Conservation (phyloP, 2,888 invertebrate species). For the Synergus gifuensis region DNA sequence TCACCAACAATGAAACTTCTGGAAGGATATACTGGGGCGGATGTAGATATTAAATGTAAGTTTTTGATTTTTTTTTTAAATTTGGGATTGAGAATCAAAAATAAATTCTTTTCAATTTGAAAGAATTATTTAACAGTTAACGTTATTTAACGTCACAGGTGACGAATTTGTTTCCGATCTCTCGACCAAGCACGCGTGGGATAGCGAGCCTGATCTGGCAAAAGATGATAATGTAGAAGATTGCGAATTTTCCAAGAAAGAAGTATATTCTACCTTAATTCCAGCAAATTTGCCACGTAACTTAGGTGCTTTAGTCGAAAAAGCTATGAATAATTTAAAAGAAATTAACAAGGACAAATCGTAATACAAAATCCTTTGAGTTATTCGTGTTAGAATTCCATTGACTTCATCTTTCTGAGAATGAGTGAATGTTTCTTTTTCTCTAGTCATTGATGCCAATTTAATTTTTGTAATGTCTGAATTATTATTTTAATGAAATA, state of each 20-base stretch:
- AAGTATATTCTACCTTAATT: constrained; percentile 27
- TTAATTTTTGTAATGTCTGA: not conserved
- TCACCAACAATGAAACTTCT: constrained; percentile 85
- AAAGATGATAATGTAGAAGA: constrained; percentile 38
- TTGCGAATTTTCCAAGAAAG: constrained; percentile 32
- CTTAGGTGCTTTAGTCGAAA: constrained; percentile 69
- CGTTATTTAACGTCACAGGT: not conserved
- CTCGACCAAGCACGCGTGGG: constrained; percentile 38
- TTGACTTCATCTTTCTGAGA: not conserved
- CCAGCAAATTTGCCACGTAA: constrained; percentile 57
- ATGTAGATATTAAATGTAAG: constrained; percentile 76
- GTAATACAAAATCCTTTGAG: constrained; percentile 40
- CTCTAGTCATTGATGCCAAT: constrained; percentile 29
- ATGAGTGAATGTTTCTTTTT: not conserved
- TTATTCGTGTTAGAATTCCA: not conserved
- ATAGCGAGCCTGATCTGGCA: constrained; percentile 40
- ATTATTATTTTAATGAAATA: not conserved
- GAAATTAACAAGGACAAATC: constrained; percentile 61
- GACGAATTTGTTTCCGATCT: constrained; percentile 49
- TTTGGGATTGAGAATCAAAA: not conserved
- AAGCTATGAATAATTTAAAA: constrained; percentile 68
- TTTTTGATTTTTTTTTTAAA: constrained; percentile 18
- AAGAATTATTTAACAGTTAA: too few species aligned
- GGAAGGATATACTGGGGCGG: constrained; percentile 81
- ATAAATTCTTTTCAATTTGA: not conserved